Conservation (phyloP, 2,888 invertebrate species). For the Lymantria dispar region DNA sequence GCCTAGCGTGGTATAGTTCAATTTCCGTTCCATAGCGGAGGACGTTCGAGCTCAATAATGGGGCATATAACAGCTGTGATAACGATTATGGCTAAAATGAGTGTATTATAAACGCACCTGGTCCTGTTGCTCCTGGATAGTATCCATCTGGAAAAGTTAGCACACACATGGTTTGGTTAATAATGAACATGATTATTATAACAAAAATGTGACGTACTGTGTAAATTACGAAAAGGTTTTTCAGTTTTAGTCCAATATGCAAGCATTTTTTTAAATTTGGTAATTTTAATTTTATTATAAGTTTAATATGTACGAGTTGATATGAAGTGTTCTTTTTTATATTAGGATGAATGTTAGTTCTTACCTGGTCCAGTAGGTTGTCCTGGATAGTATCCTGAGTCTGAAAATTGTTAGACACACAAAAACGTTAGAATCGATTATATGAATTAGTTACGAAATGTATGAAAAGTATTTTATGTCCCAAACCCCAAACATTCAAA, state of each 20-base stretch:
- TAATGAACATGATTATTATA: constrained; percentile 2
- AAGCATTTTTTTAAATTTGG: background rate
- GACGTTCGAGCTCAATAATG: too few species aligned
- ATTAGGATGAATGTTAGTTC: background rate
- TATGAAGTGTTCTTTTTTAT: too few species aligned
- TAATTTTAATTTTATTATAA: background rate
- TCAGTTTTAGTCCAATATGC: background rate
- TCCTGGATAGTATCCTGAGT: constrained; percentile 27
- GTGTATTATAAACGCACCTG: constrained; percentile 8
- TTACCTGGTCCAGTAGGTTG: constrained; percentile 26
- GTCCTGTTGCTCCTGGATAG: constrained; percentile 13
- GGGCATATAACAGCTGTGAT: too few species aligned
- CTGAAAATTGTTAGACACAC: constrained; percentile 25
- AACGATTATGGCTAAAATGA: background rate
- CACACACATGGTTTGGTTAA: constrained; percentile 14
- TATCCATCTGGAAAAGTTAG: constrained; percentile 17
- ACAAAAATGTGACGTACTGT: background rate
- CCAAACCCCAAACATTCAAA: too few species aligned
- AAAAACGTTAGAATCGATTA: constrained; percentile 11
- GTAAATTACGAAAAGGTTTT: background rate
- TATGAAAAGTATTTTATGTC: too few species aligned
- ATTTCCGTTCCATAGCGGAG: too few species aligned
- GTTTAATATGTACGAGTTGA: too few species aligned
- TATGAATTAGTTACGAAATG: too few species aligned
- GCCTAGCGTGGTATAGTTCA: too few species aligned